phyloP scores from a whole-genome alignment of 2,113 vertebrate genomes.

The Phocoena phocoena region DNA sequence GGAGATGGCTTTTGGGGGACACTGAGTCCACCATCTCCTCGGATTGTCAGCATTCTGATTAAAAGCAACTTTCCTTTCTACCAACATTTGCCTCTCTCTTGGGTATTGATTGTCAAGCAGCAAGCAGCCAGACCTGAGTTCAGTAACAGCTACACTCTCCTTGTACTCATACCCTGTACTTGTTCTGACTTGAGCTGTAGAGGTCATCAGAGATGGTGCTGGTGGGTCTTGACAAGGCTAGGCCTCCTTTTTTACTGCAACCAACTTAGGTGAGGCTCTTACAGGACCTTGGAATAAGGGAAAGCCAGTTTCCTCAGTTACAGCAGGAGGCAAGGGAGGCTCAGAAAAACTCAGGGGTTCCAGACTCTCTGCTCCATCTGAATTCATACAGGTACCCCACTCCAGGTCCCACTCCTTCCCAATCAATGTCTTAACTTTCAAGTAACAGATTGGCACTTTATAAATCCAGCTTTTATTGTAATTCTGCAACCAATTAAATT shows the following conservation, averaged over 20 bases:
- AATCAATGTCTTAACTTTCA: conserved; percentile 5
- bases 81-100: not conserved
- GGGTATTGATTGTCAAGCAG: not conserved
- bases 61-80: not conserved
- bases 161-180: not conserved
- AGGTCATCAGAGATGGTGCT: not conserved
- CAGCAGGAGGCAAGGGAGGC: not conserved
- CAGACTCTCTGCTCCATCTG: not conserved
- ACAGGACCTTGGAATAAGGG: not conserved
- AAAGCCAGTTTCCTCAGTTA: not conserved
- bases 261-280: not conserved
- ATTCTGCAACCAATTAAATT: not conserved
- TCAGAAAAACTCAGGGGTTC: not conserved
- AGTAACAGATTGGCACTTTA: not conserved
- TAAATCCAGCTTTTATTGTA: not conserved
- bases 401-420: not conserved
- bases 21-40: not conserved
- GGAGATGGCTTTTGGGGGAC: not conserved
- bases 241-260: not conserved
- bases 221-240: not conserved
- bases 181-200: not conserved
- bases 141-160: not conserved
- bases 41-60: not conserved
- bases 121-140: not conserved
- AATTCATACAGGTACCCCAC: not conserved